Evolutionary conservation across 2,888 invertebrate species (phyloP).

Genomic region (Cheilosia variabilis): DNA sequence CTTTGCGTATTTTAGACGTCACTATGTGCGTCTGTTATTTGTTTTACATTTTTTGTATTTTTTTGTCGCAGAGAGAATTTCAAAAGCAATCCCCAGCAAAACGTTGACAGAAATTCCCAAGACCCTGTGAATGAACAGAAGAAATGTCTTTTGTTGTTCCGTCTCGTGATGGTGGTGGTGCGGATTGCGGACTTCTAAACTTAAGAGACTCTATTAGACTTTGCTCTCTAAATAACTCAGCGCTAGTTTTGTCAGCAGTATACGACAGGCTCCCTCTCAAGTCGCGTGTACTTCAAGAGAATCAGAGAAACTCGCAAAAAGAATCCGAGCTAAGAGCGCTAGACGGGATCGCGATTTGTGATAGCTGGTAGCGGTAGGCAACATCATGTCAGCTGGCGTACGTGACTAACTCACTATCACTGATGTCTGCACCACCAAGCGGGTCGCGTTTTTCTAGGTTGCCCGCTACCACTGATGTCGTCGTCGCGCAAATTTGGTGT

Average conservation of each 20-base stretch:
- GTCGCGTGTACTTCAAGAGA: constrained; percentile 38
- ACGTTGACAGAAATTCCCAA: constrained; percentile 33
- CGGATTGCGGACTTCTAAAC: no score
- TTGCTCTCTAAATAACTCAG: constrained; percentile 31
- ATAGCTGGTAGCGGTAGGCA: constrained; percentile 8
- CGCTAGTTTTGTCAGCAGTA: constrained; percentile 50
- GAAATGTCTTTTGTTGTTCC: constrained; percentile 8
- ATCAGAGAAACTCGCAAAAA: constrained; percentile 14
- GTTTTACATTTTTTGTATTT: constrained; percentile 4
- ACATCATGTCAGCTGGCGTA: constrained; percentile 79
- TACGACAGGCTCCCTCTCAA: not conserved
- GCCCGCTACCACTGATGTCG: constrained; percentile 41
- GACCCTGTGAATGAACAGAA: constrained; percentile 48
- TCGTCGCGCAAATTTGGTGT: constrained; percentile 69
- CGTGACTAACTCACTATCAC: constrained; percentile 81
- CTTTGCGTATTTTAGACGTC: constrained; percentile 47
- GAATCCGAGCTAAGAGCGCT: constrained; percentile 38
- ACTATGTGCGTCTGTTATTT: constrained; percentile 28
- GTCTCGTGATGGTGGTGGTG: constrained; percentile 11
- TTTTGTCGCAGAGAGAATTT: not conserved
- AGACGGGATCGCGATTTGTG: constrained; percentile 13
- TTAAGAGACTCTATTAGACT: constrained; percentile 32
- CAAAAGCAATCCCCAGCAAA: constrained; percentile 3
- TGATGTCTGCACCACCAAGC: constrained; percentile 79
- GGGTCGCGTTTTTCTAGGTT: constrained; percentile 72